Evolutionary conservation across 2,888 invertebrate species (phyloP), one percentile per base, ranked within the genome.

Genomic region (Standfussiana lucernea): DNA sequence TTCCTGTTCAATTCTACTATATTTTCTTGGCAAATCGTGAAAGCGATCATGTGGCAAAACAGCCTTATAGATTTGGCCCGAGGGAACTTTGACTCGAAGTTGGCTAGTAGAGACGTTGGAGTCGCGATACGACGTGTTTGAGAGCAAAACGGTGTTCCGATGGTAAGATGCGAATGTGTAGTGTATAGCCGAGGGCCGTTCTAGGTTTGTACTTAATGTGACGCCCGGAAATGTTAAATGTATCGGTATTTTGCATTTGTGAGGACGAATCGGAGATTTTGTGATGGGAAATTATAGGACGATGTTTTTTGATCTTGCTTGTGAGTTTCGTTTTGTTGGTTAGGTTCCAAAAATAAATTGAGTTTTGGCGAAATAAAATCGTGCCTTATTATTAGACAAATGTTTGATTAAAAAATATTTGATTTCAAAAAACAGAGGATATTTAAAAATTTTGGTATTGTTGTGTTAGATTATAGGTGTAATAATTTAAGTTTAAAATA

Each of bases 41-140:
- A 95, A 95, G 94, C 95, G 95, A 96, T 96, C 96, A 96, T 95
- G 96, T 96, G 95, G 96, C 95, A 95, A 96, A 95, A 96, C 93
- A 95, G 93, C 94, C 95, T 95, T 95, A 96, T 95, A 93, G 95
- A 95, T 96, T 96, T 95, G 92, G 95, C 96, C 95, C 92, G 90
- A 87, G 94, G 95, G 93, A 96, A 96, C 94, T 96, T 95, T 95
- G 95, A 95, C 95, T 96, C 92, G 92, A 88, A 93, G 93, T 95
- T 95, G 92, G 92, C 93, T 92, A 90, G 89, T 80, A 42, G 79
- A 80, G 83, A 79, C 71, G 83, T 90, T 74, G 85, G 80, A 90
- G 89, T 86, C 84, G 89, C 92, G 90, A 90, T 91, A 91, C 91
- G 91, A 91, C 91, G 91, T 95, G 93, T 95, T 95, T 96, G 94